Evolutionary conservation across 2,113 vertebrate genomes (phyloP), one percentile per base, ranked within the genome.

Genomic region (Apeltes quadracus): DNA sequence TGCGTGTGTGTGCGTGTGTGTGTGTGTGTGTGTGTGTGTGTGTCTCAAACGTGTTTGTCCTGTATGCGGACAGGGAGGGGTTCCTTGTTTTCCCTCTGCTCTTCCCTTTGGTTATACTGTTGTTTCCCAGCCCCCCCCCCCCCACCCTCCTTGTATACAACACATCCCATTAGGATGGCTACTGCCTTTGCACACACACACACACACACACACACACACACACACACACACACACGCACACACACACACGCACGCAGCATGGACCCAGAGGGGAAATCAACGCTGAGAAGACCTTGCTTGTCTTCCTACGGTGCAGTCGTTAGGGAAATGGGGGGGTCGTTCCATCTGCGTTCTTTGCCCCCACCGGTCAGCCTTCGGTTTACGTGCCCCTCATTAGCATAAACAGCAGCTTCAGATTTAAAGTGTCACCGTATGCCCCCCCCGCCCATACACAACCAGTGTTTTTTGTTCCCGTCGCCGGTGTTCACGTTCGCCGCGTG

Each of bases 51-150:
- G 76, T 87, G 84, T 88, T 88, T 92, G 79, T 90, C 84, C 73
- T 71, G 32, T 82, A 69, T 63, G 76, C 51, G 84, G 81, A 89
- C 87, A 83, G 88, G 90, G 90, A 92, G 90, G 88, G 87, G 90
- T 79, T 79, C 75, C 89, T 87, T 92, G 84, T 90, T 90, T 92
- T 90, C 78, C 89, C 79, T 84, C 25, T 78, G 82, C 84, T 89
- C 85, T 89, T 92, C 89, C 90, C 84, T 89, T 90, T 87, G 82
- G 88, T 89, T 87, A 78, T 87, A 84, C 86, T 90, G 89, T 90
- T 90, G 89, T 90, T 87, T 88, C 79, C 83, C 81, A 89, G 84
- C 15, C 55, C 59, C 64, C 69, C 44, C 46, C n/a, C 46, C n/a
- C n/a, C n/a, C n/a, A n/a, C 29, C 29, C 29, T 2, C 74, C 66